Evolutionary conservation across 2,888 invertebrate species (phyloP).

Genomic region (Erynnis tages): DNA sequence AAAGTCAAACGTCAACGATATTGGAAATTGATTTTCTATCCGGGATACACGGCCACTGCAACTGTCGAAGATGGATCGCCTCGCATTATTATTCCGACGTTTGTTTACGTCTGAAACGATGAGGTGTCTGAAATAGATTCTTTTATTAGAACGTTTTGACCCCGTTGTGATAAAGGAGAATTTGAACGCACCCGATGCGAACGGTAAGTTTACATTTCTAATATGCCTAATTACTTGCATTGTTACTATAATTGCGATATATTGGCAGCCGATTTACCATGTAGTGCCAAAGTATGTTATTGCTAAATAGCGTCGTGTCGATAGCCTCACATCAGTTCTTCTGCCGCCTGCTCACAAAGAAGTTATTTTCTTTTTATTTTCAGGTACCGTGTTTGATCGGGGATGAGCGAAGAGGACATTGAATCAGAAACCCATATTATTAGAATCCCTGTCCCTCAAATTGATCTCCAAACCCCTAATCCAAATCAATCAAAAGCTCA

Average conservation of each 20-base stretch:
- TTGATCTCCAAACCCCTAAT: constrained; percentile 64
- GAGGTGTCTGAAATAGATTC: constrained; percentile 70
- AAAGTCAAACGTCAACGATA: constrained; percentile 28
- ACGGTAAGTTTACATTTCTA: constrained; percentile 63
- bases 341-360: constrained; percentile 30
- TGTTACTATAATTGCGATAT: constrained; percentile 45
- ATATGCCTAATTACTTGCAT: constrained; percentile 43
- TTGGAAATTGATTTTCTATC: constrained; percentile 7
- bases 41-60: constrained; percentile 1
- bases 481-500: constrained; percentile 40
- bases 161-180: constrained; percentile 58
- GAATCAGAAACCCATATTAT: constrained; percentile 45
- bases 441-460: constrained; percentile 56
- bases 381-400: constrained; percentile 45
- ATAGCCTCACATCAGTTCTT: constrained; percentile 46
- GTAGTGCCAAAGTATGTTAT: constrained; percentile 52
- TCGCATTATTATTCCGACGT: constrained; percentile 39
- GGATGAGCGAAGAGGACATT: constrained; percentile 59
- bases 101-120: constrained; percentile 57
- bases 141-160: constrained; percentile 70
- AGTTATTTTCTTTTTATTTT: constrained; percentile 46
- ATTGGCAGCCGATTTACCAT: constrained; percentile 60
- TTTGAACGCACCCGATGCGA: constrained; percentile 45
- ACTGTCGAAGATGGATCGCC: constrained; percentile 48
- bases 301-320: constrained; percentile 39